Evolutionary conservation across 2,888 invertebrate species (phyloP).

Genomic region (Bimastos eiseni): DNA sequence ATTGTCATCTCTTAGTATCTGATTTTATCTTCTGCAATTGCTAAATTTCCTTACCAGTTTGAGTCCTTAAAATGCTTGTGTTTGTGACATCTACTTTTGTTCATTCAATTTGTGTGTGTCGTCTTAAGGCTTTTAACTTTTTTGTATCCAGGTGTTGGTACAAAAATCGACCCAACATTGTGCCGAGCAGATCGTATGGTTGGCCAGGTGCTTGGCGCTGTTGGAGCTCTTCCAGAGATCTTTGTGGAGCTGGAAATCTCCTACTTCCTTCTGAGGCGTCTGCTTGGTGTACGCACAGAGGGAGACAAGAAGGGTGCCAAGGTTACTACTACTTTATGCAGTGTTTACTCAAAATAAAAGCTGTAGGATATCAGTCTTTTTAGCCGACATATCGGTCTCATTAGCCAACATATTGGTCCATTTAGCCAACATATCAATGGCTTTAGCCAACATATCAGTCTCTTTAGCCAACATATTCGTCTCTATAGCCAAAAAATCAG

Average conservation of each 20-base stretch:
- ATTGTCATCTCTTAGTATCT: neutral
- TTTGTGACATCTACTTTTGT: neutral
- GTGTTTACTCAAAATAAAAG: neutral
- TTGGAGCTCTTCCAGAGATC: conserved; percentile 93
- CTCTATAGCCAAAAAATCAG: too few species aligned
- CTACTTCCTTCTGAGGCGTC: conserved; percentile 90
- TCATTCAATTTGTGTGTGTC: neutral
- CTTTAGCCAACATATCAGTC: too few species aligned
- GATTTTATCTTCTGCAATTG: neutral
- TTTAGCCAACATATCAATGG: too few species aligned
- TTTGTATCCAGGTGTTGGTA: conserved; percentile 77
- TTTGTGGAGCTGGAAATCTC: conserved; percentile 97
- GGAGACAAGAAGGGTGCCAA: conserved; percentile 98
- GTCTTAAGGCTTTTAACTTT: too few species aligned
- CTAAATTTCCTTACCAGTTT: neutral
- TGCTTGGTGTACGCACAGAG: conserved; percentile 95
- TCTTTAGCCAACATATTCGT: too few species aligned
- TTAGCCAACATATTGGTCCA: too few species aligned
- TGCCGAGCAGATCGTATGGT: conserved; percentile 97
- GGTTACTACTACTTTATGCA: conserved; percentile 63
- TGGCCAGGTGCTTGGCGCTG: conserved; percentile 89
- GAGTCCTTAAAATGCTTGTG: neutral
- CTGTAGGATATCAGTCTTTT: neutral
- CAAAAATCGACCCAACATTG: conserved; percentile 96
- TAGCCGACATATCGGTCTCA: too few species aligned